Evolutionary conservation across 2,113 vertebrate genomes (phyloP), one percentile per base, ranked within the genome.

Genomic region (Oncorhynchus nerka): DNA sequence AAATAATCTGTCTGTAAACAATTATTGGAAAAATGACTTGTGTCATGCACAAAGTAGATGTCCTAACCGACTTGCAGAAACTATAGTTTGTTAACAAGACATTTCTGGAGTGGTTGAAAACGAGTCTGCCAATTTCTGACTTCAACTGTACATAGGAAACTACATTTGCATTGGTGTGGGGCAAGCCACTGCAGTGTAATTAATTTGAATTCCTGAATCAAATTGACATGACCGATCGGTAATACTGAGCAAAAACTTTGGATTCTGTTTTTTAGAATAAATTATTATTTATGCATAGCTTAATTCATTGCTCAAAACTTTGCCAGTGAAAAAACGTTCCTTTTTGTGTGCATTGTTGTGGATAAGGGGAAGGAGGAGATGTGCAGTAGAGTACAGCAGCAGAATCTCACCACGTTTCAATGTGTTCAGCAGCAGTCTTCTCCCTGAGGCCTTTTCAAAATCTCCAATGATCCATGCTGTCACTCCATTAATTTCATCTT

Each of bases 381-480:
- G 49, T 51, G 32, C 45, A 77, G 51, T 73, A 69, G 57, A 78
- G 64, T 76, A 79, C 84, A 32, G 32, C 61, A 75, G 26, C n/a
- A 75, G 68, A 80, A 83, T 92, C 96, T 96, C 86, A 99, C 98
- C 95, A 95, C 75, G 94, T 90, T 95, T 94, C 83, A 99, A 81
- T 68, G 96, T 95, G 86, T 86, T 93, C 34, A 90, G 88, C 81
- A 99, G 93, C 79, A 99, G 86, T 77, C 74, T 93, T 87, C 95
- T 95, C 73, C 97, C 97, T 73, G 95, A 83, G 67, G 92, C 89
- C 20, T 87, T 92, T 77, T 98, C 94, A 69, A 97, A 95, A 92
- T 99, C 98, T 75, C 92, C 96, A 84, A 91, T 79, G 86, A 99
- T 90, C 98, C 98, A 99, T 82, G 96, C 9, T 86, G 94, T 97